Base-by-base conservation (phyloP, 2,797 vertebrate genomes). In the Pipistrellus nathusii region DNA sequence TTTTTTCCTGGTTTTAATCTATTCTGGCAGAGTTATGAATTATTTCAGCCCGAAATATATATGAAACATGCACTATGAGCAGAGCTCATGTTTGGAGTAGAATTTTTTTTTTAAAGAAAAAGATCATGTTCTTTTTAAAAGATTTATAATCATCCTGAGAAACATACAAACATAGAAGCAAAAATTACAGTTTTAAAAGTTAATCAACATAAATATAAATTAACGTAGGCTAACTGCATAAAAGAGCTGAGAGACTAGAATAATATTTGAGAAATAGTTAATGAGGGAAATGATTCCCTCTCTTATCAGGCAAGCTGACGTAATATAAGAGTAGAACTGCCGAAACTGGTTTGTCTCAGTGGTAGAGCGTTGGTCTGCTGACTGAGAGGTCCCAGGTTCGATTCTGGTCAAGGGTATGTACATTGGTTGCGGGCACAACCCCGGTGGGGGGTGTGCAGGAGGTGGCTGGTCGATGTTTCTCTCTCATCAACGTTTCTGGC, bases 121-220 rank as follows among this genome's bases (percentile, higher is more conserved):
- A 77, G 6, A 88, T 62, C 30, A 88, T 17, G 25, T 27, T 77
- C 55, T 93, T 94, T 93, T 71, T 94, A 83, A 90, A 38, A 82
- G 59, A 6, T n/a, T 85, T 38, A 13, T 64, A 81, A 38, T 87
- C 71, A 83, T 83, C 64, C 35, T 85, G 17, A 94, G 44, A 89
- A 25, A 53, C 48, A 85, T 68, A n/a, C 38, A 81, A 64, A 82
- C 66, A 76, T 72, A 91, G 68, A 85, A 72, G 48, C 53, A 86
- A 89, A 92, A 94, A 80, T 23, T 90, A 48, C 5, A 48, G 51
- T 92, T 95, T 86, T 64, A 64, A 78, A 69, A 77, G 46, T 93
- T 85, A 73, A 38, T 81, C 68, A 72, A 30, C 53, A 68, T 87
- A 91, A 90, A 76, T 87, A 35, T 84, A 90, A 95, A 93, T 87